Evolutionary conservation across 37 sponge, comb jelly and placozoan genomes (phyloP), one percentile per base, ranked within the genome.

Genomic region (Halisarca cf. caerulea): DNA sequence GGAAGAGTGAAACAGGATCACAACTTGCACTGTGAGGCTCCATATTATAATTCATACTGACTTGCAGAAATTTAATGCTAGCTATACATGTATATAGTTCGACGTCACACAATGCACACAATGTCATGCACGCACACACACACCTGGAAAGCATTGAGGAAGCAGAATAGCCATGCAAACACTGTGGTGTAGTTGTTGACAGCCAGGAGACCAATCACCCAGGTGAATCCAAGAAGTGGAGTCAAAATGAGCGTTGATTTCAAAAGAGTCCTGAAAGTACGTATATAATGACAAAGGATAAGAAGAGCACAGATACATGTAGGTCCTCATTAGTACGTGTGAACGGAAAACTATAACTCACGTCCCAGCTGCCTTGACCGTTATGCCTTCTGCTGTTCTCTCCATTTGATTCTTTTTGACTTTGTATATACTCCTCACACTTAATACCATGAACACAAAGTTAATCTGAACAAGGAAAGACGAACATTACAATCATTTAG

Each of bases 71-170:
- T 54, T 54, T 54, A 54, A 54, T 54, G 17, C n/a, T n/a, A n/a
- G n/a, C n/a, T n/a, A n/a, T n/a, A n/a, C n/a, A n/a, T 14, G 51
- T 6, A 47, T 6, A 47, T 62, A 62, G 64, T 62, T 8, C 6
- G 9, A 62, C 25, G 23, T 30, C 15, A 20, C 30, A 62, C 64
- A 8, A 62, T 6, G n/a, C 30, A 30, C 64, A 27, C 18, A 62
- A 62, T 30, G 30, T 23, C 15, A 27, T 27, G 51, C 11, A 11
- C 51, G 11, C 24, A 61, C 64, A 4, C 69, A 68, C 69, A 32
- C 23, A 92, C 93, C 82, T 92, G 93, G 0, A 92, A 82, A 15
- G 87, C 82, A 57, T 92, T 92, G 73, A 89, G 40, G 17, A 92
- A 85, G 5, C 84, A 83, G 66, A 92, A 92, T 15, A 88, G 54